Percentiles rank a stretch among this genome's conserved stretches.
Evolutionary conservation across 2,113 vertebrate genomes (phyloP).

Genomic region (Paratilapia polleni): DNA sequence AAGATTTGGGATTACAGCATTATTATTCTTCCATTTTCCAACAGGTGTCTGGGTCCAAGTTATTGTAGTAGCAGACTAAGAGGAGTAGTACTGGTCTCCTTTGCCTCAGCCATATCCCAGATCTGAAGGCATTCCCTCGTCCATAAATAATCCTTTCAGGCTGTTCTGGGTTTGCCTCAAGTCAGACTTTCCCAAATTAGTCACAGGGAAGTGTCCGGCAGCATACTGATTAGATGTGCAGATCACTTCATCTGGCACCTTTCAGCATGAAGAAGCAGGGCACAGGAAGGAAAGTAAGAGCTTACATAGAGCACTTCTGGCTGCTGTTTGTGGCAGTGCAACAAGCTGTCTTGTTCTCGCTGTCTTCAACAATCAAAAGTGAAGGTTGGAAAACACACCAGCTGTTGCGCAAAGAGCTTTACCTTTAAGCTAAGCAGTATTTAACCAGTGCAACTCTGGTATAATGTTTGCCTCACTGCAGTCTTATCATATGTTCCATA

Average conservation of each 20-base stretch:
- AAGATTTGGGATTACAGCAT: not conserved
- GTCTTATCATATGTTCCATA: not conserved
- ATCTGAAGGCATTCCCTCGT: slow-evolving; percentile 33
- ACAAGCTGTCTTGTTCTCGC: too few relatives aligned
- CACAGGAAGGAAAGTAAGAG: not conserved
- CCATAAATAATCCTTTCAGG: slow-evolving; percentile 45
- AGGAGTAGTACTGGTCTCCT: not conserved
- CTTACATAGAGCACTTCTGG: not conserved
- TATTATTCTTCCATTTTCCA: not conserved
- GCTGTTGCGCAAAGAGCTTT: not conserved
- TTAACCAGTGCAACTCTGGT: not conserved
- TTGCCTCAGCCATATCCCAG: slow-evolving; percentile 3
- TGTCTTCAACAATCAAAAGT: not conserved
- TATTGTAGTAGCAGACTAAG: not conserved
- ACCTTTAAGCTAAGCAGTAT: not conserved
- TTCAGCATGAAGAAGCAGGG: slow-evolving; percentile 32
- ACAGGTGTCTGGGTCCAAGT: not conserved
- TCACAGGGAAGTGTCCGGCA: slow-evolving; percentile 22
- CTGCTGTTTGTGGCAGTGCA: not conserved
- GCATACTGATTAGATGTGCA: slow-evolving; percentile 44
- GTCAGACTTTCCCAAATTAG: slow-evolving; percentile 60
- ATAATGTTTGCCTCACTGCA: not conserved
- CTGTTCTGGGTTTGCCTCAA: slow-evolving; percentile 29
- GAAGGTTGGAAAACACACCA: not conserved
- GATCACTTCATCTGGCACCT: slow-evolving; percentile 35